Conservation (phyloP, 2,797 vertebrate species). For the Microctenopoma stevenorrisi region DNA sequence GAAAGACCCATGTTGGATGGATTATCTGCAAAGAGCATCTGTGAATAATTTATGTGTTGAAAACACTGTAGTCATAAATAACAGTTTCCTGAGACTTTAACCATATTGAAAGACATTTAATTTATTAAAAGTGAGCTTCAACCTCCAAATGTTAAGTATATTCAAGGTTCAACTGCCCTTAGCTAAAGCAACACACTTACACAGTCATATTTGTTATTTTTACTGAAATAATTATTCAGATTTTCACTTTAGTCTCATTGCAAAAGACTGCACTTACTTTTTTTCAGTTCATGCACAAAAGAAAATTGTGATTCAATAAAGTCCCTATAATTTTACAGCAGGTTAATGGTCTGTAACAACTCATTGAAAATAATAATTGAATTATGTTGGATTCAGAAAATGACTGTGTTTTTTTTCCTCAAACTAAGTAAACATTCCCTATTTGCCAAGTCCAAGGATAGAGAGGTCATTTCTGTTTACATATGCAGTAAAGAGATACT, state of each 20-base stretch:
- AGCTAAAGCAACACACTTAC: slow-evolving; percentile 17
- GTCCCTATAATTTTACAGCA: slow-evolving; percentile 3
- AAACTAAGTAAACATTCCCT: slow-evolving; percentile 8
- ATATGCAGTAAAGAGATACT: slow-evolving; percentile 16
- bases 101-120: slow-evolving; percentile 32
- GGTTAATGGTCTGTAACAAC: background rate
- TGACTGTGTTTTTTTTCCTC: background rate
- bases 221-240: slow-evolving; percentile 1
- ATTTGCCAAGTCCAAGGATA: slow-evolving; percentile 16
- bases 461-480: slow-evolving; percentile 40
- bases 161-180: slow-evolving; percentile 35
- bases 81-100: slow-evolving; percentile 37
- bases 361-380: slow-evolving; percentile 4
- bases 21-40: slow-evolving; percentile 39
- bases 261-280: background rate
- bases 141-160: slow-evolving; percentile 11
- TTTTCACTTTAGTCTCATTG: slow-evolving; percentile 8
- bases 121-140: slow-evolving; percentile 25
- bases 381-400: slow-evolving; percentile 13
- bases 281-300: background rate
- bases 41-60: slow-evolving; percentile 63
- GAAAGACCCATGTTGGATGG: slow-evolving; percentile 39
- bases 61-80: slow-evolving; percentile 54
- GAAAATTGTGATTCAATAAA: slow-evolving; percentile 21
- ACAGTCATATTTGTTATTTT: slow-evolving; percentile 38